Conservation (phyloP, 1,140 invertebrate genomes). For the Diorhabda elongata region DNA sequence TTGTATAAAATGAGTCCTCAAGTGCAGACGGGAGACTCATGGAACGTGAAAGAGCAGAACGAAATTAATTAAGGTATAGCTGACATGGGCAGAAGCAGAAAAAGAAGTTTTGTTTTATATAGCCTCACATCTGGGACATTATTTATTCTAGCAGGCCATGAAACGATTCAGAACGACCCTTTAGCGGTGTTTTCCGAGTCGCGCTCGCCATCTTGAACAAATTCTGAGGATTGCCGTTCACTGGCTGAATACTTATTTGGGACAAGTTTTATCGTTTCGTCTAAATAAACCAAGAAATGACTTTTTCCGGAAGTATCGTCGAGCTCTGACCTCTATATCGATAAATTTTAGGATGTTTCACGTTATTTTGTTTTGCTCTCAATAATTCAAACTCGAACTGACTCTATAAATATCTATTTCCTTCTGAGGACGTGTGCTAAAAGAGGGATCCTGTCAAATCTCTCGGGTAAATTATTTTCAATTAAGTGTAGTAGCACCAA, state of each 20-base stretch:
- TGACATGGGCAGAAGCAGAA: slow-evolving; percentile 9
- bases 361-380: not conserved
- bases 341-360: not conserved
- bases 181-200: slow-evolving; percentile 2
- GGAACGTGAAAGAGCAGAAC: slow-evolving; percentile 12
- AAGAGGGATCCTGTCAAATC: too few relatives aligned
- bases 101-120: slow-evolving; percentile 16
- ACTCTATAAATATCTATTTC: too few relatives aligned
- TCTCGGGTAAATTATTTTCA: too few relatives aligned
- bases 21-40: not conserved
- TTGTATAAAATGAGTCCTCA: slow-evolving; percentile 10
- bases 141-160: slow-evolving; percentile 12
- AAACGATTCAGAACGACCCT: slow-evolving; percentile 14
- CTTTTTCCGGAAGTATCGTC: not conserved
- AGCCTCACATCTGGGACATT: slow-evolving; percentile 15
- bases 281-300: not conserved
- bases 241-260: slow-evolving; percentile 1
- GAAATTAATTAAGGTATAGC: slow-evolving; percentile 16
- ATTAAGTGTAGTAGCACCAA: too few relatives aligned
- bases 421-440: too few relatives aligned
- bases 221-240: slow-evolving; percentile 1
- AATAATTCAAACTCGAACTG: not conserved
- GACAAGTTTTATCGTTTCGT: not conserved
- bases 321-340: not conserved
- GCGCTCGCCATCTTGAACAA: not conserved